Evolutionary conservation across 2,797 vertebrate species (phyloP).

Genomic region (Hephaestus fuliginosus): DNA sequence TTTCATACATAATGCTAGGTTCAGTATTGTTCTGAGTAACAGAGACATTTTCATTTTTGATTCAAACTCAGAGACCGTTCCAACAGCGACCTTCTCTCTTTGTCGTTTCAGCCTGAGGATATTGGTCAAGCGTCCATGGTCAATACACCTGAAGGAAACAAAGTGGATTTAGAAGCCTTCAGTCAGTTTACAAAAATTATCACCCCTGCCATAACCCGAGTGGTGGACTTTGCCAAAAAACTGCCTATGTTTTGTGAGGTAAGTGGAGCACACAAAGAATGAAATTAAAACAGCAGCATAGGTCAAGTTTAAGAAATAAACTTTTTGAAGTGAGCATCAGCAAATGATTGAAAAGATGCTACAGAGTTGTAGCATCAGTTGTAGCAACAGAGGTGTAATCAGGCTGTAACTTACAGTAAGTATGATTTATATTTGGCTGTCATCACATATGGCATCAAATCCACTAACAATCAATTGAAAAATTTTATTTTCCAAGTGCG

Average conservation of each 20-base stretch:
- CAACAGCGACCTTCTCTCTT: conserved; percentile 17
- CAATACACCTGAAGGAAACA: conserved; percentile 94
- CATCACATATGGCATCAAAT: no score
- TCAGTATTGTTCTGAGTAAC: neutral
- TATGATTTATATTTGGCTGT: no score
- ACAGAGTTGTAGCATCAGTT: no score
- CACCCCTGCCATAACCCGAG: conserved; percentile 99
- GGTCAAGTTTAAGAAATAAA: no score
- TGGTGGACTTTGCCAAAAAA: conserved; percentile 99
- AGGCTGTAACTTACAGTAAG: no score
- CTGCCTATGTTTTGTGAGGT: conserved; percentile 99
- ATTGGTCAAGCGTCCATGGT: conserved; percentile 96
- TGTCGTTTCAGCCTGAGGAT: conserved; percentile 91
- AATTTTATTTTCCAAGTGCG: no score
- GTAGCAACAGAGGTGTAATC: no score
- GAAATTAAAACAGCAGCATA: no score
- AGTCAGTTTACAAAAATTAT: conserved; percentile 99
- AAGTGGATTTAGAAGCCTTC: conserved; percentile 99
- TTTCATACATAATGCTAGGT: neutral
- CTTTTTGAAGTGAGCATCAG: no score
- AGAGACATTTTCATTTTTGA: neutral
- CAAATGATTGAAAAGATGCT: no score
- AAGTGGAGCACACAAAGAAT: conserved; percentile 20
- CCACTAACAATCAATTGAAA: no score
- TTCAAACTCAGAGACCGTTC: neutral